A percentile compares a stretch with the other conserved stretches of the same genome.
Conservation (phyloP, 2,888 invertebrate species). For the Eupeodes luniger region DNA sequence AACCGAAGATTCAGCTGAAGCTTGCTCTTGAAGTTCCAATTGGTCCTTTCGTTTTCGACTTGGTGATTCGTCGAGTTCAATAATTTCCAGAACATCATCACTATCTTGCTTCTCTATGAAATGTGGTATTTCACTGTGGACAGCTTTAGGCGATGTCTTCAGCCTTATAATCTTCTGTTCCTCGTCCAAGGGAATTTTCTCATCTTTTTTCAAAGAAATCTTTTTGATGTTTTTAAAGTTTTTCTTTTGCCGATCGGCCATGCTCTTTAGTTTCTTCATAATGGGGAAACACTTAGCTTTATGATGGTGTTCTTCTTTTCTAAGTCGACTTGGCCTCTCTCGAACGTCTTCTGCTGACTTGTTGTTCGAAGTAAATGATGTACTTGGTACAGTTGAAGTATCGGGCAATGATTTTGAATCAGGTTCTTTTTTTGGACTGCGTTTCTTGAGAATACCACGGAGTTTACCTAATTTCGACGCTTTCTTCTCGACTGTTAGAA, state of each 20-base stretch:
- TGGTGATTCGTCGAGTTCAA: conserved; percentile 84
- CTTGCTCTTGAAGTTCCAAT: conserved; percentile 65
- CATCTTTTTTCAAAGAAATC: conserved; percentile 83
- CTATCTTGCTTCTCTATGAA: conserved; percentile 84
- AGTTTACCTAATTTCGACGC: conserved; percentile 81
- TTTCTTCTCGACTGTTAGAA: conserved; percentile 80
- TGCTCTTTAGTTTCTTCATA: conserved; percentile 87
- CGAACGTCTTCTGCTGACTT: conserved; percentile 79
- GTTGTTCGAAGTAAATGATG: conserved; percentile 79
- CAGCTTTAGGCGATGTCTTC: conserved; percentile 87
- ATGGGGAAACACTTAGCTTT: conserved; percentile 85
- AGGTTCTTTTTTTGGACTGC: conserved; percentile 80
- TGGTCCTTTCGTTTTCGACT: conserved; percentile 81
- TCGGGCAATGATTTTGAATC: conserved; percentile 83
- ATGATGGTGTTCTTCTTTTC: conserved; percentile 84
- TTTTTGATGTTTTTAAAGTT: conserved; percentile 83
- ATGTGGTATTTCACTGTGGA: conserved; percentile 84
- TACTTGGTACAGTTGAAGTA: conserved; percentile 79
- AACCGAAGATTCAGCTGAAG: conserved; percentile 78
- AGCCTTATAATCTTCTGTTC: conserved; percentile 86
- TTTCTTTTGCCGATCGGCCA: conserved; percentile 87
- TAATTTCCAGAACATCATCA: conserved; percentile 83
- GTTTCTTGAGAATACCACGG: conserved; percentile 86
- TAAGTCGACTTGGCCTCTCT: conserved; percentile 83
- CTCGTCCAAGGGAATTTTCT: conserved; percentile 85